Base-by-base conservation (phyloP, 2,113 vertebrate species). In the Paracanthobrama guichenoti region DNA sequence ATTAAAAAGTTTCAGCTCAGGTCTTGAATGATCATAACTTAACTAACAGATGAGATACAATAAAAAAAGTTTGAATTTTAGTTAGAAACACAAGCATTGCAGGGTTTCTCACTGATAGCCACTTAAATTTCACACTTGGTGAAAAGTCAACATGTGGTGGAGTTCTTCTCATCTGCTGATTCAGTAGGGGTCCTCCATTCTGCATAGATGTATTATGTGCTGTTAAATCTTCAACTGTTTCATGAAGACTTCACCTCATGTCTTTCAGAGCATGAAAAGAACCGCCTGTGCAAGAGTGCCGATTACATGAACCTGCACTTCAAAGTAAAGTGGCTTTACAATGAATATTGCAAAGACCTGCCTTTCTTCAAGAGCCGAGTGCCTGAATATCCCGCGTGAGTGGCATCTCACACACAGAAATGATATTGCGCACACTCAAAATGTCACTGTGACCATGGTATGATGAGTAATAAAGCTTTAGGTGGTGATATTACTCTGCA, bases 301-400 rank as follows among this genome's bases (percentile, higher is more conserved):
- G 98, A 99, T 92, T 99, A 99, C 92, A 99, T 99, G 98, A 99
- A 99, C 94, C 95, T 99, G 86, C 98, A 99, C 93, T 99, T 99
- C 92, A 99, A 99, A 92, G 98, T 99, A 78, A 99, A 99, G 92
- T 99, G 98, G 98, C 92, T 99, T 0, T 99, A 98, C 93, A 99
- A 99, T 0, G 98, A 99, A 90, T 99, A 99, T 2, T 98, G 98
- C 93, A 96, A 97, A 0, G 98, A 99, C 87, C 94, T 99, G 88
- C 96, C 98, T 5, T 94, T 98, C 90, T 98, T 98, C 93, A 98
- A 97, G 93, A 97, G 93, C 92, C 92, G 96, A 0, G 98, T 99
- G 74, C 98, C 98, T 0, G 98, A 99, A 88, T 99, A 99, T 89
- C 98, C 98, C 0, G 95, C 97, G 98, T 99, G 90, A 98, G 98